Conservation (phyloP, 2,888 invertebrate genomes). For the Anarsia innoxiella region DNA sequence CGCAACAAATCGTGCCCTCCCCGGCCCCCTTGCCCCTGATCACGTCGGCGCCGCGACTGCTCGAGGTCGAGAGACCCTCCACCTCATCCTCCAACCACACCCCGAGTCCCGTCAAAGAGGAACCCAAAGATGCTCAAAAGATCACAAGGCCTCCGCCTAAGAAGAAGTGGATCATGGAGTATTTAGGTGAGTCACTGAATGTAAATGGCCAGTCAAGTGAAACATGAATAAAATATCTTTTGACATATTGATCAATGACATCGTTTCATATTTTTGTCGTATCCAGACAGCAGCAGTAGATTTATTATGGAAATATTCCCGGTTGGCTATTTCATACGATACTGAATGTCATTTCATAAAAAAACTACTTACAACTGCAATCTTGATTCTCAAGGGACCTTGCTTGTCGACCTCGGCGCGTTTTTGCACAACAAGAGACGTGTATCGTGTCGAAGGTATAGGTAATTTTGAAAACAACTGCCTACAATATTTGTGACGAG, state of each 20-base stretch:
- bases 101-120: slow-evolving; percentile 36
- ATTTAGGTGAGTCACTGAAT: slow-evolving; percentile 68
- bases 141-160: slow-evolving; percentile 76
- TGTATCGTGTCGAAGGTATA: background rate
- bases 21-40: slow-evolving; percentile 21
- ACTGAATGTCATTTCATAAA: too few species aligned
- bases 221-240: slow-evolving; percentile 5
- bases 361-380: slow-evolving; percentile 26
- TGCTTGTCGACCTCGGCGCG: slow-evolving; percentile 37
- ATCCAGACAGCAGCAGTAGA: too few species aligned
- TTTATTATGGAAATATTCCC: background rate
- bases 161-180: slow-evolving; percentile 84
- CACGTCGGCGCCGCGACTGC: slow-evolving; percentile 32
- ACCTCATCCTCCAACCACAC: slow-evolving; percentile 35
- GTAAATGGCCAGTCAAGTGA: slow-evolving; percentile 1
- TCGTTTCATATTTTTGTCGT: slow-evolving; percentile 1
- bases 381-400: slow-evolving; percentile 31
- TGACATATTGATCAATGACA: slow-evolving; percentile 3
- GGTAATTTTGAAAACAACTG: too few species aligned
- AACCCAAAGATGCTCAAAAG: slow-evolving; percentile 37
- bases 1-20: slow-evolving; percentile 39
- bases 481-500: background rate
- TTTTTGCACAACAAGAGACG: slow-evolving; percentile 35
- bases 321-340: too few species aligned
- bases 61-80: slow-evolving; percentile 34